Evolutionary conservation across 2,113 vertebrate species (phyloP), one percentile per base, ranked within the genome.

Genomic region (Ceyx melanurus): DNA sequence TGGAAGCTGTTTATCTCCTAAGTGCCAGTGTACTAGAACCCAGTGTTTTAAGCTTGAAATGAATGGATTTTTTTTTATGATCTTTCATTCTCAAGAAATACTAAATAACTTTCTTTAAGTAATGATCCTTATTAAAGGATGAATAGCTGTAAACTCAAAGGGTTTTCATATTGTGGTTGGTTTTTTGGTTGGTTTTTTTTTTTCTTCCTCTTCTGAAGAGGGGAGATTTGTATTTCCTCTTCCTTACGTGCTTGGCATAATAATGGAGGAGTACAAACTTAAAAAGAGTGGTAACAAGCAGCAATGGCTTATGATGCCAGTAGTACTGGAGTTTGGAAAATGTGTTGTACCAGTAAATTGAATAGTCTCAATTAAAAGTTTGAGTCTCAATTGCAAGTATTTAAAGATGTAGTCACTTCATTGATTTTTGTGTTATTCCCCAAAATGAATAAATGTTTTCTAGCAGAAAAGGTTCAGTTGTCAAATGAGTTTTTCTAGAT

Each of bases 151-250:
- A 95, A 88, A 90, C 64, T 86, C 68, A 33, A 73, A 71, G n/a
- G 22, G 20, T 60, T 91, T 94, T 86, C 16, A 17, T 73, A 48
- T 66, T 33, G 33, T 23, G 50, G 51, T 53, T 53, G 16, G 8
- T 19, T 64, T 37, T 61, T 48, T 48, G 46, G 18, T 48, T 48
- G 46, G 15, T 45, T 51, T 80, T 40, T 45, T 60, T 25, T 6
- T 11, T 78, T 64, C 64, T 71, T 95, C 62, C 22, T 46, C 83
- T 92, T 86, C 92, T 83, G 26, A 89, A 68, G 48, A 80, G 28
- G 22, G 40, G 25, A 92, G 48, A 75, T 84, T 89, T 84, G 84
- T 82, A 90, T 93, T 96, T 95, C 89, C 74, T 92, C 48, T 95
- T 42, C 31, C 15, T 77, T 86, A 86, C 45, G 87, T 33, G 60